Conservation (phyloP, 2,888 invertebrate species). For the Drosophila meridionalis region DNA sequence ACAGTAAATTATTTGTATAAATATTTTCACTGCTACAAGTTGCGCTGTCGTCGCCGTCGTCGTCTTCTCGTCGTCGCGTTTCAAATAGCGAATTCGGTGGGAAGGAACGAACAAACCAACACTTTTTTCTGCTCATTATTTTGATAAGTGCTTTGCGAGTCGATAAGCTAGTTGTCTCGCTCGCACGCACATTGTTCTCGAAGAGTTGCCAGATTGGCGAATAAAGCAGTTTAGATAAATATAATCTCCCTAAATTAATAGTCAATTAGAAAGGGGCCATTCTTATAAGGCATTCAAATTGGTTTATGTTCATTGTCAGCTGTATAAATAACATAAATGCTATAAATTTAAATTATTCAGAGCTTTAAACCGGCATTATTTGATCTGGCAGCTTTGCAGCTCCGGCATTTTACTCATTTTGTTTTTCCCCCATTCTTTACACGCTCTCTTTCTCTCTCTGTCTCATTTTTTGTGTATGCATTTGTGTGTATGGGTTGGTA, state of each 20-base stretch:
- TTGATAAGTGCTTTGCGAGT: constrained; percentile 71
- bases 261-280: background rate
- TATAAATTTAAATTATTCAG: background rate
- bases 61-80: constrained; percentile 74
- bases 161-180: constrained; percentile 35
- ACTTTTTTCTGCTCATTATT: constrained; percentile 67
- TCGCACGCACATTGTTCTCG: constrained; percentile 36
- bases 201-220: constrained; percentile 46
- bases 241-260: background rate
- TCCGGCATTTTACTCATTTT: constrained; percentile 61
- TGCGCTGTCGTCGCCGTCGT: constrained; percentile 70
- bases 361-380: constrained; percentile 20
- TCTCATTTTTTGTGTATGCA: constrained; percentile 54
- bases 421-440: constrained; percentile 52
- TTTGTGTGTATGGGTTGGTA: constrained; percentile 51
- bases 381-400: constrained; percentile 43
- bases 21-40: constrained; percentile 81
- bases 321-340: background rate
- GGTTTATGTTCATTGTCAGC: background rate
- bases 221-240: constrained; percentile 18
- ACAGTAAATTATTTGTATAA: constrained; percentile 65
- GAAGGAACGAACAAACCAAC: constrained; percentile 65
- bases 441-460: constrained; percentile 37
- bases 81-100: constrained; percentile 72
- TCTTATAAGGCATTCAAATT: background rate